These are phyloP conservation scores for Ciconia stormi DNA, from an alignment of 2,113 vertebrate genomes.

Conservation along the genomic window DNA sequence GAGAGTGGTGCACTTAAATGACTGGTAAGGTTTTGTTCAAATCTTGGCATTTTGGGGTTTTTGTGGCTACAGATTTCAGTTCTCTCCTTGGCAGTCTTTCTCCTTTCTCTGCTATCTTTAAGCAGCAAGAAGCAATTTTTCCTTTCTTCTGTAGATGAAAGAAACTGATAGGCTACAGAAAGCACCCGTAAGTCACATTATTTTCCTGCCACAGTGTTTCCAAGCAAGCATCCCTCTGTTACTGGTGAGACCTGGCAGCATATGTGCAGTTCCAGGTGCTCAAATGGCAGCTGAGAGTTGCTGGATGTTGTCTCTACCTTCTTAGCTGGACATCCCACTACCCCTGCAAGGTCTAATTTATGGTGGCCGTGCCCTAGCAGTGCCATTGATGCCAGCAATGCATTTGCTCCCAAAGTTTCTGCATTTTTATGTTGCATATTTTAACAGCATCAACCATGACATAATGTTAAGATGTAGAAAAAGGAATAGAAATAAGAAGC, in stretches of 20 bases:
- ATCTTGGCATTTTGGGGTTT: background rate
- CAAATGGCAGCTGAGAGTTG: background rate
- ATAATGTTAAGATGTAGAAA: background rate
- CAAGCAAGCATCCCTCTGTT: background rate
- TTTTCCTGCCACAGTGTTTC: background rate
- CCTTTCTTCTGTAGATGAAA: background rate
- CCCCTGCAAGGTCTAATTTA: background rate
- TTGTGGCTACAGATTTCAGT: background rate
- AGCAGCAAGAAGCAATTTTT: background rate
- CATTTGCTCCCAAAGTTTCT: background rate
- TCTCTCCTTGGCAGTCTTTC: background rate
- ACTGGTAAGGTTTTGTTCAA: background rate
- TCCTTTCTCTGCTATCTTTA: background rate
- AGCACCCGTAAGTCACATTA: accelerated
- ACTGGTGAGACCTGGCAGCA: background rate
- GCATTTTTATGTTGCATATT: background rate
- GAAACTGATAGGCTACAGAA: background rate
- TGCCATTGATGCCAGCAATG: background rate
- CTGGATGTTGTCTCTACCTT: background rate
- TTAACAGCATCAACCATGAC: background rate
- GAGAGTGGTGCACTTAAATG: background rate
- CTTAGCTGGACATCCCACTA: background rate
- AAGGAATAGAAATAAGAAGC: background rate
- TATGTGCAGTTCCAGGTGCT: background rate
- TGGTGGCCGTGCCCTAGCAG: background rate